Evolutionary conservation across 2,888 invertebrate genomes (phyloP), one percentile per base, ranked within the genome.

Genomic region (Gibbula magus): DNA sequence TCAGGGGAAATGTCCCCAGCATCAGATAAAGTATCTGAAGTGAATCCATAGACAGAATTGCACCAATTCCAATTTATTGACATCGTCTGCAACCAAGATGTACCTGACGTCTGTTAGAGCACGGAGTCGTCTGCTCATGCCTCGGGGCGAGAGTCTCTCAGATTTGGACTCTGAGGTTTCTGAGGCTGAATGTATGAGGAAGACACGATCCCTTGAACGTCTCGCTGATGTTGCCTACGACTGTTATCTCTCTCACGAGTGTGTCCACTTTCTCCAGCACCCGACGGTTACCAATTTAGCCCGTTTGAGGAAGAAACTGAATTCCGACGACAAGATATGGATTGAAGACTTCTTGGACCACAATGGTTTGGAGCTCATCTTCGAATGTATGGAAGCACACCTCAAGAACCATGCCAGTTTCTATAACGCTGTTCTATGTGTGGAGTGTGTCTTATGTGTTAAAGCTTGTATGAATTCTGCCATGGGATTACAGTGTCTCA

Each of bases 401-500:
- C 84, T 85, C 0, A 79, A 80, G 45, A 86, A 88, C 76, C 82
- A 83, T 0, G 85, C 86, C 0, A 84, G 82, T 39, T 89, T 88
- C 77, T 84, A 86, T 3, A 87, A 87, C 70, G 76, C 87, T n/a
- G 84, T 88, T 45, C 82, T 90, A 76, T 83, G 90, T 13, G 80
- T 91, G 29, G 91, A 92, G 81, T 92, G 91, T 80, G 89, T 91
- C 1, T 87, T 89, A 81, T 92, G 92, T 79, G 88, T 92, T 73
- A 87, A 87, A 80, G 88, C 88, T 2, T 89, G 91, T 51, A 96
- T 98, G 97, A 97, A 98, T 94, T 96, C 97, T 91, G 95, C 96
- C 90, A 96, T 97, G 93, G 98, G 97, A 89, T 95, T 98, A 93
- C 97, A 98, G 94, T 97, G 97, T 94, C 97, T 98, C 92, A 97